Conservation (phyloP, 2,797 vertebrate genomes). For the Anguilla marmorata region DNA sequence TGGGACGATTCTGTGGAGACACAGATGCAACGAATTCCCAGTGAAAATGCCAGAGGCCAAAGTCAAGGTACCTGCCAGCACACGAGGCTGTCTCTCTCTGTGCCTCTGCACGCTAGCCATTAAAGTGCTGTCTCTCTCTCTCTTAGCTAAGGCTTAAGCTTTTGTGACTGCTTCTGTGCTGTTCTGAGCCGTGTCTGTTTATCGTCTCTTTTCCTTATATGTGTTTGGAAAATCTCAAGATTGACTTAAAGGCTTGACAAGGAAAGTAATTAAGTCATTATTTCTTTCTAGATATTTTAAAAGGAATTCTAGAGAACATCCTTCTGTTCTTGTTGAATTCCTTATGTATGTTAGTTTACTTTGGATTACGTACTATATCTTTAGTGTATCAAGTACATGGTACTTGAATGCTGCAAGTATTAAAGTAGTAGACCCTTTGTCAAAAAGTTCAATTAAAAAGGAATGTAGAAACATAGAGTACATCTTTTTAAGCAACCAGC, state of each 20-base stretch:
- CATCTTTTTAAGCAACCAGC: slow-evolving; percentile 16
- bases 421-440: neutral
- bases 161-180: slow-evolving; percentile 73
- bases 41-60: slow-evolving; percentile 89
- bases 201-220: slow-evolving; percentile 69
- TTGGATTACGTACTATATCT: slow-evolving; percentile 24
- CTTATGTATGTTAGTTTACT: neutral
- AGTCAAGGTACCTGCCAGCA: slow-evolving; percentile 95
- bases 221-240: slow-evolving; percentile 88
- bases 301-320: slow-evolving; percentile 7
- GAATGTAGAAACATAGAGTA: neutral
- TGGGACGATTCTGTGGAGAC: slow-evolving; percentile 99
- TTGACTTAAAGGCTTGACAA: slow-evolving; percentile 69
- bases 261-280: neutral
- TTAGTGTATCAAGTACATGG: neutral
- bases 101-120: slow-evolving; percentile 83
- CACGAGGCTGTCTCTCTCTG: slow-evolving; percentile 87
- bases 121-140: slow-evolving; percentile 72
- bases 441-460: neutral
- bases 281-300: neutral
- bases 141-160: slow-evolving; percentile 75
- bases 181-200: slow-evolving; percentile 71
- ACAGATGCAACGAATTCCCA: slow-evolving; percentile 98
- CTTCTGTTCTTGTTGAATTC: slow-evolving; percentile 25
- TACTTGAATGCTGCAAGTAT: slow-evolving; percentile 5